Evolutionary conservation across 2,888 invertebrate species (phyloP).

Genomic region (Caenorhabditis plicata): DNA sequence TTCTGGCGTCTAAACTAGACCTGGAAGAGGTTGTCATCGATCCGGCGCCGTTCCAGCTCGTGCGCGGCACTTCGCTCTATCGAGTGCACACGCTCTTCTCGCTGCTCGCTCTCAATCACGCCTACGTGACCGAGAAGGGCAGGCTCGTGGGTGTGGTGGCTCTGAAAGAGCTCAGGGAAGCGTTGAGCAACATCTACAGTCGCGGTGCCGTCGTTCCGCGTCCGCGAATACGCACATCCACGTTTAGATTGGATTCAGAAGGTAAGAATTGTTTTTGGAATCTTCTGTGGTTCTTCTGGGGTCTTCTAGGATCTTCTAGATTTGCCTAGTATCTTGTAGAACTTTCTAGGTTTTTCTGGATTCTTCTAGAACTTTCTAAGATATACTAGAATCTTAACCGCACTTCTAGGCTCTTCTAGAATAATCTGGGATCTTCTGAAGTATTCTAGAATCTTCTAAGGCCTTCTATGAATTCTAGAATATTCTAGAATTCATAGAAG

Average conservation of each 20-base stretch:
- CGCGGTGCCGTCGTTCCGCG: conserved; percentile 54
- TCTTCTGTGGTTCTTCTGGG: too few species aligned
- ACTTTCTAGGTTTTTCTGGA: too few species aligned
- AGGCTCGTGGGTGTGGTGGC: conserved; percentile 92
- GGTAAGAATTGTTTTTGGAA: conserved; percentile 14
- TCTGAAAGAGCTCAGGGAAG: conserved; percentile 75
- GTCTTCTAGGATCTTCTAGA: too few species aligned
- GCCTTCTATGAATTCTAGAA: too few species aligned
- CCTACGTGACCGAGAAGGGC: conserved; percentile 95
- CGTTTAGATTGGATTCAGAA: conserved; percentile 25
- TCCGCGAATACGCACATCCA: conserved; percentile 24
- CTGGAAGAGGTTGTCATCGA: conserved; percentile 77
- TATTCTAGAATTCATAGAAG: too few species aligned
- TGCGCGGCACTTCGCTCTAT: conserved; percentile 62
- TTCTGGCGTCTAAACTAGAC: conserved; percentile 41
- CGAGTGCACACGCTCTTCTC: conserved; percentile 89
- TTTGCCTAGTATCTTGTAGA: too few species aligned
- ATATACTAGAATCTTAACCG: too few species aligned
- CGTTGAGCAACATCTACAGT: conserved; percentile 60
- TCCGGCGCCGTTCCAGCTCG: conserved; percentile 74
- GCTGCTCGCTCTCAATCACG: conserved; percentile 95
- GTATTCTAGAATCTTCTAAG: too few species aligned
- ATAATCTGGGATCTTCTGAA: too few species aligned
- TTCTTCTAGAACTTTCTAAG: too few species aligned
- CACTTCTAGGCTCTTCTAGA: too few species aligned